phyloP scores from a whole-genome alignment of 2,888 invertebrate species.

The Smittia aterrima region DNA sequence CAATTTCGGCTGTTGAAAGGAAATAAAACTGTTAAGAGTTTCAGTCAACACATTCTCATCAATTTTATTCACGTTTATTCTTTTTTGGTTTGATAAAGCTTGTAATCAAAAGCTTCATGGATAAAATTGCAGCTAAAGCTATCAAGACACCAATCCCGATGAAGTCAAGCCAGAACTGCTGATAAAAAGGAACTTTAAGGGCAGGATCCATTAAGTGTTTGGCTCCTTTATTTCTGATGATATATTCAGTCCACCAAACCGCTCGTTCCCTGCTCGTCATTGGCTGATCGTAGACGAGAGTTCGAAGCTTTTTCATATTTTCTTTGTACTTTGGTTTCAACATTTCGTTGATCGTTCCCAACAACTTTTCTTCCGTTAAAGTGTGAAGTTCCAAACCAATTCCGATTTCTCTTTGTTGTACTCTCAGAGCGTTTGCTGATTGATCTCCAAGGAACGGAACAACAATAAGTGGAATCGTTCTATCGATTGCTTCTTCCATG shows the following conservation, averaged over 20 bases:
- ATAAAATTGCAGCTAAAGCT: too few species aligned
- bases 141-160: not conserved
- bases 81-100: too few species aligned
- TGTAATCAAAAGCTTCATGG: too few species aligned
- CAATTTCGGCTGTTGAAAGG: not conserved
- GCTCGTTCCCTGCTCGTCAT: conserved; percentile 32
- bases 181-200: conserved; percentile 18
- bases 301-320: conserved; percentile 20
- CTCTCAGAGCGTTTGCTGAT: conserved; percentile 48
- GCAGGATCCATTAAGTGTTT: conserved; percentile 10
- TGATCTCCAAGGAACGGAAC: conserved; percentile 50
- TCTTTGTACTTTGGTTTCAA: conserved; percentile 29
- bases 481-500: conserved; percentile 35
- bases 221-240: conserved; percentile 33
- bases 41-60: too few species aligned
- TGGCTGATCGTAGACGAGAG: conserved; percentile 34
- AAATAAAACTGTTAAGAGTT: not conserved
- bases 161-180: conserved; percentile 26
- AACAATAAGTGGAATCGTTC: conserved; percentile 32
- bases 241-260: conserved; percentile 38
- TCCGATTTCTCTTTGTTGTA: conserved; percentile 47
- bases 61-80: too few species aligned
- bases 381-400: conserved; percentile 48
- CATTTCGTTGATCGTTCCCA: conserved; percentile 45
- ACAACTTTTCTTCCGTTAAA: conserved; percentile 47